phyloP scores from a whole-genome alignment of 1,140 invertebrate genomes.

The Dreissena polymorpha region DNA sequence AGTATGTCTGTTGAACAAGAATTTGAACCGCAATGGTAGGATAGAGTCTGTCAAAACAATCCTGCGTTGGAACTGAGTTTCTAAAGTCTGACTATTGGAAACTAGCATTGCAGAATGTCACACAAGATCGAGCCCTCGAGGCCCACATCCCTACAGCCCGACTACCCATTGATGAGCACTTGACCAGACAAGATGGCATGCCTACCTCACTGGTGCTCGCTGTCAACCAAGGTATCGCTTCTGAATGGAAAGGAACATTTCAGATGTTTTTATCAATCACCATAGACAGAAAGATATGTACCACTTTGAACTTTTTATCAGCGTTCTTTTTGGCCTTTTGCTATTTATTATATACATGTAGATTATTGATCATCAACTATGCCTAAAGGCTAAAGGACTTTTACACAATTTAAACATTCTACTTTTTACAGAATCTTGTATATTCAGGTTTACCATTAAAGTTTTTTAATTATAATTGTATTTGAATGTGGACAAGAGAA shows the following conservation, averaged over 20 bases:
- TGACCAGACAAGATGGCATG: constrained; percentile 55
- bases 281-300: neutral
- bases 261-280: neutral
- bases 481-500: too few relatives aligned
- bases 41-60: too few relatives aligned
- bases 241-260: neutral
- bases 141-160: constrained; percentile 56
- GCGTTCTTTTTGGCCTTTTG: neutral
- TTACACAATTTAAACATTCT: too few relatives aligned
- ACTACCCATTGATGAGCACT: constrained; percentile 68
- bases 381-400: too few relatives aligned
- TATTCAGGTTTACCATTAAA: too few relatives aligned
- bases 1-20: too few relatives aligned
- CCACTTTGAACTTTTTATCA: neutral
- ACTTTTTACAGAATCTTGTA: too few relatives aligned
- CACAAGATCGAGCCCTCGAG: constrained; percentile 43
- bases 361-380: neutral
- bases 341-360: neutral
- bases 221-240: constrained; percentile 68
- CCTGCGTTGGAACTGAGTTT: too few relatives aligned
- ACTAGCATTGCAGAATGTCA: constrained; percentile 46
- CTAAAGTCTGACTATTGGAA: too few relatives aligned
- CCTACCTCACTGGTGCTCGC: constrained; percentile 63
- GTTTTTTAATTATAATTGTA: too few relatives aligned
- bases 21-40: too few relatives aligned